These are phyloP conservation scores for Aphidius colemani DNA, from an alignment of 2,888 invertebrate genomes.

Conservation along the genomic window DNA sequence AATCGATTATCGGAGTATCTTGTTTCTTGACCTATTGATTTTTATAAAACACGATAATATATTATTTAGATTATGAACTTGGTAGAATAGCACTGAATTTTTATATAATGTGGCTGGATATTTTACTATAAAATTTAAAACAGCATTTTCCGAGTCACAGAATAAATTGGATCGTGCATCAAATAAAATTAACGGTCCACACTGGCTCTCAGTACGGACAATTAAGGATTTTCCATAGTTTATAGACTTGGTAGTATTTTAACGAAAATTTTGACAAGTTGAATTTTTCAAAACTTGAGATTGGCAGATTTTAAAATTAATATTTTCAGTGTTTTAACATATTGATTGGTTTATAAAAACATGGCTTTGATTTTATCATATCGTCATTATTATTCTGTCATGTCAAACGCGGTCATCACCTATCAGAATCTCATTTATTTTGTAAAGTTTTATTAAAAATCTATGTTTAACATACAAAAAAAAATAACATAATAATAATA, in stretches of 20 bases:
- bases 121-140: constrained; percentile 34
- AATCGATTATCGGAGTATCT: no score
- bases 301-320: no score
- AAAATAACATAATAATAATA: no score
- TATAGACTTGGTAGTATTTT: constrained; percentile 37
- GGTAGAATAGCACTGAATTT: constrained; percentile 3
- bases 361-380: constrained; percentile 18
- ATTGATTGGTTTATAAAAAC: constrained; percentile 6
- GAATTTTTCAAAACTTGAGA: no score
- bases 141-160: constrained; percentile 24
- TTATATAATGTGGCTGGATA: constrained; percentile 7
- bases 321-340: no score
- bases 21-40: no score
- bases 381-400: not conserved
- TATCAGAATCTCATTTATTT: no score
- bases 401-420: no score
- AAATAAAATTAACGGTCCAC: constrained; percentile 48
- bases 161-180: constrained; percentile 50
- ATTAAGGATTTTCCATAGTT: constrained; percentile 56
- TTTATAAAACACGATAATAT: no score
- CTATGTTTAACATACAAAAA: no score
- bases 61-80: not conserved
- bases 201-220: constrained; percentile 44
- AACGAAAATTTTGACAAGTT: not conserved
- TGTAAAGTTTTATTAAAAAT: no score